Evolutionary conservation across 2,888 invertebrate species (phyloP).

Genomic region (Amblyjoppa proteus): DNA sequence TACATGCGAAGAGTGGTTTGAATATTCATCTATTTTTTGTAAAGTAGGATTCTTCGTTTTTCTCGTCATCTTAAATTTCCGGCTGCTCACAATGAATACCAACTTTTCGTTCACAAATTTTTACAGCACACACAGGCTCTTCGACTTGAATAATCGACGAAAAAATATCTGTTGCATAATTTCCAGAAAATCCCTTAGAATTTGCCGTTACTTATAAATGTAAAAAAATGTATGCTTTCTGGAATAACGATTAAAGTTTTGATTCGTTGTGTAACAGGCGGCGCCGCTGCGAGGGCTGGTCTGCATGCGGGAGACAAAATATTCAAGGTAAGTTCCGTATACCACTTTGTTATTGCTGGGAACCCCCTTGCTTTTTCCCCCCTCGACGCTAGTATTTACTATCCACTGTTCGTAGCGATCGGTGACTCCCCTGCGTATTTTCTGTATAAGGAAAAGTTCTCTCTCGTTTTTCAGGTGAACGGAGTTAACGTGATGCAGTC

Average conservation of each 20-base stretch:
- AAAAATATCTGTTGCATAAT: neutral
- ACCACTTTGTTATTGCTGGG: slow-evolving; percentile 11
- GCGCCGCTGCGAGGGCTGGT: slow-evolving; percentile 97
- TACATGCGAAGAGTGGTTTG: no score
- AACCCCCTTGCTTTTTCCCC: neutral
- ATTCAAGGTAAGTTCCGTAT: slow-evolving; percentile 89
- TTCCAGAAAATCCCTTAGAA: no score
- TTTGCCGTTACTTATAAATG: no score
- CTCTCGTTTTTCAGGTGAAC: slow-evolving; percentile 90
- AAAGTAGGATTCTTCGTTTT: neutral
- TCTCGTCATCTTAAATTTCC: neutral
- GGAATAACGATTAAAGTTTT: slow-evolving; percentile 71
- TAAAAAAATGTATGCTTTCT: slow-evolving; percentile 66
- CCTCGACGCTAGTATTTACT: neutral
- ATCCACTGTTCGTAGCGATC: neutral
- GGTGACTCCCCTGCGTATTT: neutral
- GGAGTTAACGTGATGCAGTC: slow-evolving; percentile 95
- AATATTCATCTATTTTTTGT: neutral
- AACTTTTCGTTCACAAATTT: no score
- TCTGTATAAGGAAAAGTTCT: slow-evolving; percentile 33
- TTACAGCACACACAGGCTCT: neutral
- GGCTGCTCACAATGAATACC: no score
- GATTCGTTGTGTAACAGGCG: slow-evolving; percentile 87
- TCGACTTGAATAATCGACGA: neutral
- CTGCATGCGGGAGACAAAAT: slow-evolving; percentile 97